A percentile compares a stretch with the other conserved stretches of the same genome.
Evolutionary conservation across 2,888 invertebrate species (phyloP).

Genomic region (Pyrochroa serraticornis): DNA sequence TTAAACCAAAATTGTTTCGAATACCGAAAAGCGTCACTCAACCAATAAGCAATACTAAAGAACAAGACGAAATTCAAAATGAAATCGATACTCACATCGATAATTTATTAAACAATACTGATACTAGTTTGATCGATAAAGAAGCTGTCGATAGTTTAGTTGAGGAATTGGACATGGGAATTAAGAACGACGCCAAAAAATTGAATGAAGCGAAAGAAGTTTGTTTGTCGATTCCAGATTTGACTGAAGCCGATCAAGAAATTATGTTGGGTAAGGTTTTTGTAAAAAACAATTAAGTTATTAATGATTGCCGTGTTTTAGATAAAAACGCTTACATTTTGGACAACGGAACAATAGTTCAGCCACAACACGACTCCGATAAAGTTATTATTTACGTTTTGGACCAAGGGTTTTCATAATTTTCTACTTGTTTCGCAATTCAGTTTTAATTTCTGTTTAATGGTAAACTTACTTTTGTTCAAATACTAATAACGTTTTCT

Average conservation of each 20-base stretch:
- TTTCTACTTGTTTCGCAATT: too few relatives aligned
- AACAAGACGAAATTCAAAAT: constrained; percentile 7
- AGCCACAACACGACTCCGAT: constrained; percentile 45
- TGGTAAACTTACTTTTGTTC: too few relatives aligned
- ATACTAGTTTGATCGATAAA: constrained; percentile 6
- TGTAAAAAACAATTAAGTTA: not conserved
- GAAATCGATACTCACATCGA: constrained; percentile 24
- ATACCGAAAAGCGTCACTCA: not conserved
- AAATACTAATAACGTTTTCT: too few relatives aligned
- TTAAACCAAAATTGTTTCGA: constrained; percentile 5
- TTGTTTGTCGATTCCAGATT: constrained; percentile 54
- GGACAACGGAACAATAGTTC: constrained; percentile 51
- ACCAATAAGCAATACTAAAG: not conserved
- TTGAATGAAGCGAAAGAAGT: constrained; percentile 37
- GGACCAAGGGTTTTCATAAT: constrained; percentile 30
- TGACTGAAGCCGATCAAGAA: constrained; percentile 49
- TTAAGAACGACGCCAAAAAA: not conserved
- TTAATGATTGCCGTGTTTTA: constrained; percentile 32
- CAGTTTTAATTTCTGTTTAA: too few relatives aligned
- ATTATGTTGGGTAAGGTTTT: constrained; percentile 47
- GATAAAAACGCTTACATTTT: constrained; percentile 50
- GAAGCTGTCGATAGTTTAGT: constrained; percentile 16
- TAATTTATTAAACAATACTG: constrained; percentile 20
- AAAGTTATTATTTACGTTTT: constrained; percentile 51
- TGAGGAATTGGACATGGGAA: constrained; percentile 3